phyloP scores from a whole-genome alignment of 1,140 invertebrate genomes.

The Brachionus rubens region DNA sequence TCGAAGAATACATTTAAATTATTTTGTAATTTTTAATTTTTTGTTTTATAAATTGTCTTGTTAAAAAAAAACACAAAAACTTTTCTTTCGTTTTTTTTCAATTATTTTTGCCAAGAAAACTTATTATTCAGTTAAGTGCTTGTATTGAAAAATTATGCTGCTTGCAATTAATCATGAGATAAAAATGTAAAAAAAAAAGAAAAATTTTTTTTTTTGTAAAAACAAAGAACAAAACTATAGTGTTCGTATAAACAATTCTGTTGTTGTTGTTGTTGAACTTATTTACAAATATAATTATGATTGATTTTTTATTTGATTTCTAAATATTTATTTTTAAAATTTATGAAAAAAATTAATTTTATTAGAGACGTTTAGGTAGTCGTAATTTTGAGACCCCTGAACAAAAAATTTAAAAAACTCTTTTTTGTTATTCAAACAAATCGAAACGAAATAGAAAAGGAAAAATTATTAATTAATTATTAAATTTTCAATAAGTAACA shows the following conservation, averaged over 20 bases:
- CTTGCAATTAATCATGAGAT: conserved; percentile 39
- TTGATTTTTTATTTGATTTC: conserved; percentile 22
- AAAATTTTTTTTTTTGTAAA: conserved; percentile 6
- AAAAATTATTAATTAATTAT: too few relatives aligned
- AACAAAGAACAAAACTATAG: neutral
- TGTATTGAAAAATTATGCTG: conserved; percentile 29
- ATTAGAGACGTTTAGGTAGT: too few relatives aligned
- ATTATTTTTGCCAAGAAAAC: neutral
- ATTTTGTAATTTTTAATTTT: neutral
- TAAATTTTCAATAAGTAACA: neutral
- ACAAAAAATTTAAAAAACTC: too few relatives aligned
- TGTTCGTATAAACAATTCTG: neutral
- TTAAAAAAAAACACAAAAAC: too few relatives aligned
- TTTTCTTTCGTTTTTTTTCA: too few relatives aligned
- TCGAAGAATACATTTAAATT: neutral
- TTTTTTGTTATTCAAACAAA: too few relatives aligned
- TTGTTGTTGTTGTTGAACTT: too few relatives aligned
- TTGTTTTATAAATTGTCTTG: too few relatives aligned
- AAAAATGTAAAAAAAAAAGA: neutral
- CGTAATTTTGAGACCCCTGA: too few relatives aligned
- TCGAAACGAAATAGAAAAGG: too few relatives aligned
- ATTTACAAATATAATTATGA: neutral
- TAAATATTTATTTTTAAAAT: conserved; percentile 12
- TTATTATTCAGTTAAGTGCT: conserved; percentile 21
- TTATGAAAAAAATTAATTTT: conserved; percentile 1